phyloP scores from a whole-genome alignment of 2,797 vertebrate species.

The Clarias platycephalus region DNA sequence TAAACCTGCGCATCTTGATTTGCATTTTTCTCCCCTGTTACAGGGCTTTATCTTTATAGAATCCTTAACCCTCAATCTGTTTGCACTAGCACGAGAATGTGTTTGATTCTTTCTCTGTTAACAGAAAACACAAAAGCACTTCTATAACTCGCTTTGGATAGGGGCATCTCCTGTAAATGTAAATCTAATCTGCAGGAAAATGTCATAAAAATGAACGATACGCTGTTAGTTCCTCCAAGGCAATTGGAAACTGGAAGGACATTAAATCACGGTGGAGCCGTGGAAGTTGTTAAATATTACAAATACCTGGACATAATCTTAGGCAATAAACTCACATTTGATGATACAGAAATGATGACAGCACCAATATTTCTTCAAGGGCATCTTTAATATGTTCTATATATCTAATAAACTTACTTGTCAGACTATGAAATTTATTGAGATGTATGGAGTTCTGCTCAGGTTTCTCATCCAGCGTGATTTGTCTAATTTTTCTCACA shows the following conservation, averaged over 20 bases:
- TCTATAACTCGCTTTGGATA: neutral
- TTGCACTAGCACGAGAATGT: neutral
- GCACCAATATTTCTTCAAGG: neutral
- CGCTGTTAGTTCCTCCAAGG: neutral
- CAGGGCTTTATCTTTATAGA: neutral
- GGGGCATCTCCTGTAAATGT: neutral
- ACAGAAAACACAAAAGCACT: neutral
- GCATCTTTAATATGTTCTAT: constrained; percentile 7
- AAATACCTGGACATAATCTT: neutral
- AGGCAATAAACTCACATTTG: constrained; percentile 5
- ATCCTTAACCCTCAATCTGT: neutral
- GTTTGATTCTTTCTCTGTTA: neutral
- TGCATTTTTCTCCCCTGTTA: neutral
- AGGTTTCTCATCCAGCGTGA: neutral
- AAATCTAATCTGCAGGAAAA: constrained; percentile 18
- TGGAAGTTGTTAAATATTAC: constrained; percentile 4
- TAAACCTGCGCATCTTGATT: neutral
- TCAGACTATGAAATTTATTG: neutral
- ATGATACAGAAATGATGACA: neutral
- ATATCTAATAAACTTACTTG: constrained; percentile 8
- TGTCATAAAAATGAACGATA: constrained; percentile 3
- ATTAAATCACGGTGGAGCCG: neutral
- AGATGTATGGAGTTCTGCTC: neutral
- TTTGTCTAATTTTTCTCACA: neutral
- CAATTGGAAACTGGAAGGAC: neutral